Base-by-base conservation (phyloP, 2,797 vertebrate genomes). In the Ficedula albicollis region DNA sequence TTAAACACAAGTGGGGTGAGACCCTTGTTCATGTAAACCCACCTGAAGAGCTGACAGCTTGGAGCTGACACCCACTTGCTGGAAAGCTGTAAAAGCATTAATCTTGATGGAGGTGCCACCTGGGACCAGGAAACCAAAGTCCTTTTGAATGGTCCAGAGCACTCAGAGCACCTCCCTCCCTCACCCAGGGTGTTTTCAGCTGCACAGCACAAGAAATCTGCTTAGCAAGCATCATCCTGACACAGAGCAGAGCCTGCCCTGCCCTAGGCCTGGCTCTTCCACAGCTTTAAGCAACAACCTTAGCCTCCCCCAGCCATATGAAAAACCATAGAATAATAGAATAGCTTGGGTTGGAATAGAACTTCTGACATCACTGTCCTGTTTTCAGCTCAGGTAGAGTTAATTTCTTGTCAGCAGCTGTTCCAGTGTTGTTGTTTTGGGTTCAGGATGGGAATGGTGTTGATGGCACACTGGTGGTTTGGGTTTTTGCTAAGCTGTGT, bases 251-350 rank as follows among this genome's bases (percentile, higher is more conserved):
- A 3, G 6, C 10, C 56, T 76, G 46, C 43, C 11, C 38, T n/a
- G n/a, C 22, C 54, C 62, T 14, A 8, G 56, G n/a, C 22, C 79
- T 74, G 62, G 56, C 78, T 86, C 3, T 41, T 78, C 66, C 29
- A 19, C 17, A 52, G 29, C 27, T 10, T 34, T 44, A 52, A 85
- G 5, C 8, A 66, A 16, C 39, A n/a, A 2, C 29, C 11, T 70
- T 13, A 43, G 44, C 22, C 16, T 83, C 17, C 36, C 32, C n/a
- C n/a, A 16, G n/a, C 9, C 13, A 0, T 6, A 9, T 1, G 11
- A 83, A 59, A 69, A 51, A 29, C 49, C 9, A 2, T 2, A 17
- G 23, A 25, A 32, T 41, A 38, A 34, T 6, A 2, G n/a, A 46
- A 32, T 11, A 46, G 5, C 58, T 58, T 52, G 58, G 25, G n/a